Conservation (phyloP, 2,113 vertebrate species). For the Myotis lucifugus region DNA sequence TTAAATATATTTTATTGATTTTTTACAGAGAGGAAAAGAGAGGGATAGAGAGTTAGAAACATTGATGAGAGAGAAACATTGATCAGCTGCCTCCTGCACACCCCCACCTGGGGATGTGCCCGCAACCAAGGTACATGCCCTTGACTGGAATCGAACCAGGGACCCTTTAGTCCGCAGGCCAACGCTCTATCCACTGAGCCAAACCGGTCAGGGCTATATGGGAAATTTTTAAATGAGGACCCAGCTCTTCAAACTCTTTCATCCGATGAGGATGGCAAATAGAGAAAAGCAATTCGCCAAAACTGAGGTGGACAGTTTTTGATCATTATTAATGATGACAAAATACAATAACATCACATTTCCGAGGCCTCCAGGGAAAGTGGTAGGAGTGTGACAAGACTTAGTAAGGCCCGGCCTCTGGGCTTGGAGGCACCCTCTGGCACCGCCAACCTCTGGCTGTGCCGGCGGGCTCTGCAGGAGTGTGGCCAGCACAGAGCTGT, state of each 20-base stretch:
- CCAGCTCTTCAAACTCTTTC: neutral
- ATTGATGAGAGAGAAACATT: too few relatives aligned
- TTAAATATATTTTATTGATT: too few relatives aligned
- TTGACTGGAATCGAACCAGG: too few relatives aligned
- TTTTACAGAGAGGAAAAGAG: too few relatives aligned
- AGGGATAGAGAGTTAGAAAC: too few relatives aligned
- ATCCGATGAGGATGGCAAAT: neutral
- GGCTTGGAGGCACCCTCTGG: neutral
- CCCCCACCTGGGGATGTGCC: too few relatives aligned
- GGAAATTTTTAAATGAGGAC: neutral
- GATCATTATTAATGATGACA: neutral
- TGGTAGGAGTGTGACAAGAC: neutral
- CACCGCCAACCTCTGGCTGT: neutral
- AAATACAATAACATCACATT: neutral
- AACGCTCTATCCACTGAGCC: too few relatives aligned
- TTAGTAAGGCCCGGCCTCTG: neutral
- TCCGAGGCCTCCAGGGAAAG: neutral
- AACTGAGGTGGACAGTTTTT: neutral
- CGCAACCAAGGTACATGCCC: too few relatives aligned
- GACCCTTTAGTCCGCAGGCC: too few relatives aligned
- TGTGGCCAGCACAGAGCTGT: neutral
- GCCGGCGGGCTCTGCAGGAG: neutral
- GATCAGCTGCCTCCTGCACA: too few relatives aligned
- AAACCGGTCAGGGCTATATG: too few relatives aligned
- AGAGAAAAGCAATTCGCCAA: constrained; percentile 15